phyloP scores from a whole-genome alignment of 2,797 vertebrate species.

The Alcedo atthis region DNA sequence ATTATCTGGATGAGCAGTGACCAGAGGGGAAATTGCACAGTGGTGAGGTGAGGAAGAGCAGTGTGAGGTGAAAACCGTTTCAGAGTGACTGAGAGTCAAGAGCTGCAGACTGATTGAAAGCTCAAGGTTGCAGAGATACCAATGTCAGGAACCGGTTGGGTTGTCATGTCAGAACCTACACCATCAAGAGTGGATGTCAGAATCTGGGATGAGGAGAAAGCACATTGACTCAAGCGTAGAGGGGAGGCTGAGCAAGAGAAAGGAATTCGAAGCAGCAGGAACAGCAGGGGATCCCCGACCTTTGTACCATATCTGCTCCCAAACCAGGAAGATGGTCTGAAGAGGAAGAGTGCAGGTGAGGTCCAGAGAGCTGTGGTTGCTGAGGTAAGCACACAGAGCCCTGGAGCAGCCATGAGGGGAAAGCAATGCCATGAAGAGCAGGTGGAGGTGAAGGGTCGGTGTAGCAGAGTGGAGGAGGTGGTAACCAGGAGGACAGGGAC shows the following conservation, averaged over 20 bases:
- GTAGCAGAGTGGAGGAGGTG: neutral
- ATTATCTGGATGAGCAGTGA: neutral
- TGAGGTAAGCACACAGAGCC: neutral
- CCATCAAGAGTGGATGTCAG: neutral
- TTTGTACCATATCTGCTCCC: neutral
- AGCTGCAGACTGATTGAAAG: neutral
- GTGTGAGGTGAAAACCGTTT: neutral
- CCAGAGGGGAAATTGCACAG: neutral
- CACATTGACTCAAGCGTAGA: neutral
- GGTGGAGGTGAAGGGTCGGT: neutral
- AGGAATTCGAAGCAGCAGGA: neutral
- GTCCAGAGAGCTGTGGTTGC: neutral
- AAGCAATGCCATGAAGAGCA: neutral
- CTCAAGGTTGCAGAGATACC: neutral
- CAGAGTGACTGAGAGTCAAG: neutral
- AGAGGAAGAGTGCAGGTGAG: neutral
- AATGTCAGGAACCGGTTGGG: neutral
- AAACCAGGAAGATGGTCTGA: neutral
- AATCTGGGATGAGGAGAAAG: neutral
- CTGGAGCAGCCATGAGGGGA: rapidly evolving
- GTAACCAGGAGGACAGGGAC: neutral
- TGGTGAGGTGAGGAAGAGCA: neutral
- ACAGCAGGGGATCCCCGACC: neutral
- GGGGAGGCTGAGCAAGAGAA: neutral
- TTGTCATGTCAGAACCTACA: neutral